Conservation (phyloP, 2,888 invertebrate genomes). For the Dendrolimus houi region DNA sequence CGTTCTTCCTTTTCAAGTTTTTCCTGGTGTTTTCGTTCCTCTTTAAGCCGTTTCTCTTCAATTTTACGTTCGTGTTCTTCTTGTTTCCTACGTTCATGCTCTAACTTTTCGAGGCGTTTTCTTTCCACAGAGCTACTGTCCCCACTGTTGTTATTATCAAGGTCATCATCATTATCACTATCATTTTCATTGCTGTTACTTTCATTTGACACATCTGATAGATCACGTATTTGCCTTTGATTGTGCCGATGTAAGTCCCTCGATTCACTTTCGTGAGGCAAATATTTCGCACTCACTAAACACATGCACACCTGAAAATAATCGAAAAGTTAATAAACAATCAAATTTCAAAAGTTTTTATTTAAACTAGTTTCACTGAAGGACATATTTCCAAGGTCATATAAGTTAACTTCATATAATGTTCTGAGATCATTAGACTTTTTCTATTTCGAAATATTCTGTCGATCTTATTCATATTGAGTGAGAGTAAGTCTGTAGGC, state of each 20-base stretch:
- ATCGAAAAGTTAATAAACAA: slow-evolving; percentile 5
- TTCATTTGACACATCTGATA: slow-evolving; percentile 33
- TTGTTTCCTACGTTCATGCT: slow-evolving; percentile 29
- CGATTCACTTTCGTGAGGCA: slow-evolving; percentile 46
- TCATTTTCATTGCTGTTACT: slow-evolving; percentile 24
- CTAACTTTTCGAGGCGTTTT: slow-evolving; percentile 7
- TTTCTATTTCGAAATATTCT: too few relatives aligned
- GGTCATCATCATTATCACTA: slow-evolving; percentile 18
- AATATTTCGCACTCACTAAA: slow-evolving; percentile 57
- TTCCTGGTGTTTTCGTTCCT: slow-evolving; percentile 21
- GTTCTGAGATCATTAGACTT: too few relatives aligned
- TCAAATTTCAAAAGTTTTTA: not conserved
- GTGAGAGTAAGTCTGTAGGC: too few relatives aligned
- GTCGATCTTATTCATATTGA: too few relatives aligned
- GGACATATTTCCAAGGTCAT: too few relatives aligned
- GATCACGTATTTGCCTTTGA: slow-evolving; percentile 36
- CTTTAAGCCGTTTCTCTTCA: slow-evolving; percentile 22
- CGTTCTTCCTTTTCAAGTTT: slow-evolving; percentile 32
- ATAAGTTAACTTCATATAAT: too few relatives aligned
- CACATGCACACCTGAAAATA: slow-evolving; percentile 53
- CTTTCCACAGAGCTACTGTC: slow-evolving; percentile 11
- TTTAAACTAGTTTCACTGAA: too few relatives aligned
- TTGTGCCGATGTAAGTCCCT: slow-evolving; percentile 29
- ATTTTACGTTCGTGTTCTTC: slow-evolving; percentile 32
- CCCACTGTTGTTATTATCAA: slow-evolving; percentile 14